Conservation (phyloP, 2,888 invertebrate species). For the Macrostomum cliftonense region DNA sequence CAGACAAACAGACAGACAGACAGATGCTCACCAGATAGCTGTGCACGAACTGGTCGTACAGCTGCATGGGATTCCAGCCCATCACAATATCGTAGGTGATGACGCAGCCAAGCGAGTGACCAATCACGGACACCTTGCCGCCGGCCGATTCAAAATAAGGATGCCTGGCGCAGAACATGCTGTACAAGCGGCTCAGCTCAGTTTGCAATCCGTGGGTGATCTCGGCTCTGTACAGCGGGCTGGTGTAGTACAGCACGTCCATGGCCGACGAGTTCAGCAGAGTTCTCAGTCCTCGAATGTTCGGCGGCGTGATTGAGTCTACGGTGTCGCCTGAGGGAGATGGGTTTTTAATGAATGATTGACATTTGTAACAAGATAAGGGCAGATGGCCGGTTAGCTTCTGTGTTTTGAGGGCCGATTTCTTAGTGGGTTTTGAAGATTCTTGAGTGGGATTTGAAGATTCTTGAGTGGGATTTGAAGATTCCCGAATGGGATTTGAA, state of each 20-base stretch:
- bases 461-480: no score
- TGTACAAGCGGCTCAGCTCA: slow-evolving; percentile 48
- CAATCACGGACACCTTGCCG: slow-evolving; percentile 49
- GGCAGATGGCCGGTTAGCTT: no score
- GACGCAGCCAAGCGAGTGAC: slow-evolving; percentile 49
- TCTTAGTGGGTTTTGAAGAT: no score
- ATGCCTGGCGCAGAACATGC: slow-evolving; percentile 48
- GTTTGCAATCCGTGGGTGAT: slow-evolving; percentile 44
- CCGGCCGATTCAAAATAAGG: slow-evolving; percentile 45
- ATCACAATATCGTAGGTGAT: slow-evolving; percentile 52
- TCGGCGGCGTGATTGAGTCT: slow-evolving; percentile 49
- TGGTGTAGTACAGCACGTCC: slow-evolving; percentile 56
- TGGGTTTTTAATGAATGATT: no score
- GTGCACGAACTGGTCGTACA: slow-evolving; percentile 38
- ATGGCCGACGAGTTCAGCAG: slow-evolving; percentile 51
- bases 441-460: no score
- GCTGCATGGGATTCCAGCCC: slow-evolving; percentile 39
- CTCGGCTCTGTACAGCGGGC: slow-evolving; percentile 50
- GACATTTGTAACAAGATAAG: no score
- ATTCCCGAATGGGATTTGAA: no score
- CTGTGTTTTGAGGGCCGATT: no score
- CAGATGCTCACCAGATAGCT: slow-evolving; percentile 26
- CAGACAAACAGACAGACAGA: no score
- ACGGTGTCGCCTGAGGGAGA: slow-evolving; percentile 41
- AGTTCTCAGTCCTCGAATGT: slow-evolving; percentile 44